Percentiles rank a stretch among this genome's conserved stretches.
Conservation (phyloP, 2,113 vertebrate species). For the Anarhynchus alexandrinus region DNA sequence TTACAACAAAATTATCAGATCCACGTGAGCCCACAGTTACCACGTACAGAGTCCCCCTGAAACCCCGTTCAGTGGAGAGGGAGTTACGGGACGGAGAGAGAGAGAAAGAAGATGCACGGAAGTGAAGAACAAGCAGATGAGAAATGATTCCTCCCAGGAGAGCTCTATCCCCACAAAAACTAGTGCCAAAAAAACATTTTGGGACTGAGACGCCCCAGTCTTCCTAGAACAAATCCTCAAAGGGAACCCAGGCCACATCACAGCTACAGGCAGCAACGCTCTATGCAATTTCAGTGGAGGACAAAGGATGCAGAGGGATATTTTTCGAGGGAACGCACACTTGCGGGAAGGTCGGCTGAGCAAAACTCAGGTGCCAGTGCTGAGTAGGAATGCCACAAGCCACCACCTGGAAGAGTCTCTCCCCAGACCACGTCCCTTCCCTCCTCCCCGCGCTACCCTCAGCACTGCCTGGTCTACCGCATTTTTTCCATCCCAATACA, state of each 20-base stretch:
- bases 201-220: not conserved
- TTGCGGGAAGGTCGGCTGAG: not conserved
- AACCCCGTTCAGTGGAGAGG: conserved; percentile 54
- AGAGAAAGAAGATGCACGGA: conserved; percentile 67
- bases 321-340: not conserved
- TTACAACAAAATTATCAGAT: not conserved
- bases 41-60: conserved; percentile 65
- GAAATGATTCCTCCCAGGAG: conserved; percentile 25
- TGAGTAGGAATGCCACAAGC: not conserved
- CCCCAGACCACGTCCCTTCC: not conserved
- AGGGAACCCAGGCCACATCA: not conserved
- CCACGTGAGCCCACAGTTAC: conserved; percentile 54
- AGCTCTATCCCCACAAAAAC: conserved; percentile 47
- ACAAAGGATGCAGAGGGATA: not conserved
- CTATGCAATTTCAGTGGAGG: accelerated
- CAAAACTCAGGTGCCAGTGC: not conserved
- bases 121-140: conserved; percentile 71
- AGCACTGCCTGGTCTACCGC: not conserved
- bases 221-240: not conserved
- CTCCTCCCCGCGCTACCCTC: not conserved
- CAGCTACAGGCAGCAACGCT: accelerated
- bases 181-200: accelerated
- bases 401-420: not conserved
- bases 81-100: conserved; percentile 53
- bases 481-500: not conserved